Conservation (phyloP, 53 echinoderm and acorn worm species). For the Zoroaster sp. region DNA sequence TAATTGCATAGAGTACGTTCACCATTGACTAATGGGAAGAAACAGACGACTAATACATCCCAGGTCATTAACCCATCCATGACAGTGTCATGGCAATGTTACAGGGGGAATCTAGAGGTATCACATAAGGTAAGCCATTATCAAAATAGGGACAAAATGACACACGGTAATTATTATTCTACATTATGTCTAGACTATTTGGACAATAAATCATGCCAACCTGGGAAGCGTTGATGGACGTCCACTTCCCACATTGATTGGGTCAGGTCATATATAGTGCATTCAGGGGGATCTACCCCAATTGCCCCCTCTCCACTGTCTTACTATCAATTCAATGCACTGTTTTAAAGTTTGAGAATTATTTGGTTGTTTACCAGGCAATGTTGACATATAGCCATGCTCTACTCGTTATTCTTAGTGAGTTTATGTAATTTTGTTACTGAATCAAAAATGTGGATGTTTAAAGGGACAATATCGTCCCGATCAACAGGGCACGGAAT, state of each 20-base stretch:
- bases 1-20: constrained; percentile 35
- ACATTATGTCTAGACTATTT: constrained; percentile 45
- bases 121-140: background rate
- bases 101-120: background rate
- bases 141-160: constrained; percentile 7
- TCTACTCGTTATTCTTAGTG: no score
- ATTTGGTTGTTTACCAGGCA: no score
- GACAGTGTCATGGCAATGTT: background rate
- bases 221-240: background rate
- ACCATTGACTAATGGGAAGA: constrained; percentile 4
- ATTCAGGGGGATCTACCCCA: background rate
- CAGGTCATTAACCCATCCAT: constrained; percentile 15
- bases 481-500: no score
- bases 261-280: constrained; percentile 36
- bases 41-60: background rate
- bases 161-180: background rate
- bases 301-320: background rate
- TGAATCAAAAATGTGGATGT: no score
- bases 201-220: constrained; percentile 25
- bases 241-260: background rate
- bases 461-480: no score
- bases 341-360: no score
- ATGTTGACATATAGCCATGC: no score
- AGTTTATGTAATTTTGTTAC: no score
- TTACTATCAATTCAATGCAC: constrained; percentile 3